Conservation (phyloP, 1,140 invertebrate species). For the Teleogryllus occipitalis region DNA sequence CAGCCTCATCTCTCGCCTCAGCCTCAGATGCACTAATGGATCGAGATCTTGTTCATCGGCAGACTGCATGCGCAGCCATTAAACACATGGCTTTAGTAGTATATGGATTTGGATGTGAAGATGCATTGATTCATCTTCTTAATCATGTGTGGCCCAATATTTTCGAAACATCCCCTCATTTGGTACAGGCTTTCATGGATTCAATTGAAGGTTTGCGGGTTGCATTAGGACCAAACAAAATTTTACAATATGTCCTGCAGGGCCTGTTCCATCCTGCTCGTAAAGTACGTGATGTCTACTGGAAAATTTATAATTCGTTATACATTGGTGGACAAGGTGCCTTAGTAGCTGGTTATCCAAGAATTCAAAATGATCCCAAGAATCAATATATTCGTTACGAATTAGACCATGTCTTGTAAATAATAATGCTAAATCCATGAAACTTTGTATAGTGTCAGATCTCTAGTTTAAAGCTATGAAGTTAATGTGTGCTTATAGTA, state of each 20-base stretch:
- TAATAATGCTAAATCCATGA: not conserved
- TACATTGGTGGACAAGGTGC: slow-evolving; percentile 99
- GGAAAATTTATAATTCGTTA: slow-evolving; percentile 99
- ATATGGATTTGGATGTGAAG: slow-evolving; percentile 98
- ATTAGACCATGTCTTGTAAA: slow-evolving; percentile 88
- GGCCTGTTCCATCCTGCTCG: slow-evolving; percentile 97
- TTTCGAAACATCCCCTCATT: slow-evolving; percentile 98
- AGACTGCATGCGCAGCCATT: slow-evolving; percentile 97
- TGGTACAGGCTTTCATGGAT: slow-evolving; percentile 99
- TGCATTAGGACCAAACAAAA: slow-evolving; percentile 91
- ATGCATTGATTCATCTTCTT: slow-evolving; percentile 90
- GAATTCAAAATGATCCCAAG: slow-evolving; percentile 89
- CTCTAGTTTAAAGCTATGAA: not conserved
- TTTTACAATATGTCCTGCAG: slow-evolving; percentile 92
- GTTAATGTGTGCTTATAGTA: no score
- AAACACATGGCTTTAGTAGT: slow-evolving; percentile 99
- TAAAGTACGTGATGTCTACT: slow-evolving; percentile 98
- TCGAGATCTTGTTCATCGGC: slow-evolving; percentile 96
- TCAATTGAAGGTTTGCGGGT: slow-evolving; percentile 95
- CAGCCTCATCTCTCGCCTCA: no score
- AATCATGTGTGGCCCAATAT: slow-evolving; percentile 99
- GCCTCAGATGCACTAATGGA: no score
- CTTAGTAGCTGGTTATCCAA: slow-evolving; percentile 93
- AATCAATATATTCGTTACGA: slow-evolving; percentile 95
- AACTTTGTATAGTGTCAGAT: not conserved